Evolutionary conservation across 2,888 invertebrate species (phyloP), one percentile per base, ranked within the genome.

Genomic region (Ariolimax columbianus): DNA sequence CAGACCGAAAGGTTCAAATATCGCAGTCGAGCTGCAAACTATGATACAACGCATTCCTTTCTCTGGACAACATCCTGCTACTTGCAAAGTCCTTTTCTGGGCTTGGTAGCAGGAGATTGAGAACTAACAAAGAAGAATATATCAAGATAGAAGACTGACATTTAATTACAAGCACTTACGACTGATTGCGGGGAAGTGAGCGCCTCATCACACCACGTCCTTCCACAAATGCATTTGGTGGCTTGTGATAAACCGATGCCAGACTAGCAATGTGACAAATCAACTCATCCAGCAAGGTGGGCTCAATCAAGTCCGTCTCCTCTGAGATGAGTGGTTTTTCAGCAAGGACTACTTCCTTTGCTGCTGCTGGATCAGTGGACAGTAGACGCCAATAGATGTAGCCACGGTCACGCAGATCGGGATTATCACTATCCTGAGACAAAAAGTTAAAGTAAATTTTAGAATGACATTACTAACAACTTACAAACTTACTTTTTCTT

Each of bases 291-390:
- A 99, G 95, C 70, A 99, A 95, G 0, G 99, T 99, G 0, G 99
- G 99, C 94, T 99, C 99, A 89, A 99, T 95, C 73, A 99, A 95
- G 95, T 99, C 99, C 0, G 99, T 99, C 95, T 99, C 99, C 94
- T 99, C 99, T 0, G 98, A 98, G 93, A 99, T 99, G 83, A 99
- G 95, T 0, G 99, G 99, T 93, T 99, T 99, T 94, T 99, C 99
- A 0, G 99, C 99, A 77, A 99, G 95, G 0, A 99, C 99, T 59
- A 99, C 99, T 94, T 99, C 99, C 94, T 99, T 99, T 38, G 99
- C 99, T 0, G 99, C 99, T 9, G 98, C 99, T 0, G 99, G 99
- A 95, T 99, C 99, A 0, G 99, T 99, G 63, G 99, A 99, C 55
- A 99, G 95, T 82, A 99, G 95, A 75, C 99, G 96, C 99, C 99